Percentiles rank a stretch among this genome's conserved stretches.
Evolutionary conservation across 1,140 invertebrate genomes (phyloP).

Genomic region (Platyura marginata): DNA sequence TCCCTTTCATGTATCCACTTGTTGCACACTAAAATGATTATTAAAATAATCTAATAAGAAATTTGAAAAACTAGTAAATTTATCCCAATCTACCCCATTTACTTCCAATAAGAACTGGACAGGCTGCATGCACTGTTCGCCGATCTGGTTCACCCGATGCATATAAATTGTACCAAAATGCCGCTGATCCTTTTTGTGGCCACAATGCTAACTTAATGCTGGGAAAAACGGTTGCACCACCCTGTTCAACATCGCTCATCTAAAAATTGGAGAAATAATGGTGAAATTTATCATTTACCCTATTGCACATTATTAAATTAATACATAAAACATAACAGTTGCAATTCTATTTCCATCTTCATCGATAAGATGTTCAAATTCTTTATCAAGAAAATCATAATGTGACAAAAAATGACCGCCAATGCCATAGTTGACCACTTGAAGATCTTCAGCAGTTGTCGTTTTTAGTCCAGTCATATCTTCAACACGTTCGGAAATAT

Average conservation of each 20-base stretch:
- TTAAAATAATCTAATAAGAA: constrained; percentile 3
- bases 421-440: constrained; percentile 96
- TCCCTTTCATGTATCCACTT: constrained; percentile 97
- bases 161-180: constrained; percentile 92
- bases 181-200: constrained; percentile 79
- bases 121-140: constrained; percentile 85
- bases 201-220: constrained; percentile 61
- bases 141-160: constrained; percentile 82
- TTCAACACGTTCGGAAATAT: constrained; percentile 9
- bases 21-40: constrained; percentile 69
- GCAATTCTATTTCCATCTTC: constrained; percentile 73
- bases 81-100: constrained; percentile 73
- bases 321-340: constrained; percentile 77
- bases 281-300: background rate
- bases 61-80: background rate
- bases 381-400: constrained; percentile 69
- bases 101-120: constrained; percentile 85
- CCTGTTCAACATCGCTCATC: constrained; percentile 92
- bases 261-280: constrained; percentile 18
- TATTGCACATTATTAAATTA: background rate
- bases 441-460: constrained; percentile 79
- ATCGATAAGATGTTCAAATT: background rate
- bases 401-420: constrained; percentile 99
- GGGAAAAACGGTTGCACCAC: constrained; percentile 91
- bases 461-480: constrained; percentile 72